Evolutionary conservation across 2,113 vertebrate genomes (phyloP), one percentile per base, ranked within the genome.

Genomic region (Stigmatopora nigra): DNA sequence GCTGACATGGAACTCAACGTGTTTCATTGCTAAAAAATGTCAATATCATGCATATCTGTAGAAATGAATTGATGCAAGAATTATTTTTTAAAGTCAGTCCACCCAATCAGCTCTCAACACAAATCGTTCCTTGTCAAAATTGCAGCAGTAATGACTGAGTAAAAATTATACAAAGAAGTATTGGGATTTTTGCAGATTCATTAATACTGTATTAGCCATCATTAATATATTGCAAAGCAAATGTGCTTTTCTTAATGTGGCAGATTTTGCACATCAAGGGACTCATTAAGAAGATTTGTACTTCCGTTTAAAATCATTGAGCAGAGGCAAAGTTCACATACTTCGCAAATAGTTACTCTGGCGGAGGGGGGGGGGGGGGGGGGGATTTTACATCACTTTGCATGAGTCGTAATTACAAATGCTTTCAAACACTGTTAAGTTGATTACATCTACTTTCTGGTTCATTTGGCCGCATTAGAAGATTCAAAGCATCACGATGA

Each of bases 401-500:
- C n/a, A 15, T 14, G 22, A 35, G 31, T 12, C 35, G 58, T 19
- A 45, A 70, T 12, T 48, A 44, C 36, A 22, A 5, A 45, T 22
- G 44, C 19, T 19, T 41, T 61, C 59, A 20, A 61, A 61, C 38
- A 44, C 19, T 59, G 57, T 41, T 41, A 60, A 41, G 41, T 61
- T 36, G 48, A 71, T 70, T 62, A 58, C 45, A 58, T 61, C 49
- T 72, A 57, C 46, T 62, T 35, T 46, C 22, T 44, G 17, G 16
- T 67, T 68, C 9, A 55, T 71, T 76, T 49, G 46, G 20, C 59
- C 57, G 56, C 22, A 22, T 58, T 44, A 38, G 63, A 51, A 36
- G 65, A 75, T 71, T 63, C 41, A 61, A 51, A 73, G 59, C 61
- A 41, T 14, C 64, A 66, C 60, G 6, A n/a, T n/a, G 63, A 75